These are phyloP conservation scores for Crenichthys baileyi DNA, from an alignment of 2,797 vertebrate species.

Conservation along the genomic window DNA sequence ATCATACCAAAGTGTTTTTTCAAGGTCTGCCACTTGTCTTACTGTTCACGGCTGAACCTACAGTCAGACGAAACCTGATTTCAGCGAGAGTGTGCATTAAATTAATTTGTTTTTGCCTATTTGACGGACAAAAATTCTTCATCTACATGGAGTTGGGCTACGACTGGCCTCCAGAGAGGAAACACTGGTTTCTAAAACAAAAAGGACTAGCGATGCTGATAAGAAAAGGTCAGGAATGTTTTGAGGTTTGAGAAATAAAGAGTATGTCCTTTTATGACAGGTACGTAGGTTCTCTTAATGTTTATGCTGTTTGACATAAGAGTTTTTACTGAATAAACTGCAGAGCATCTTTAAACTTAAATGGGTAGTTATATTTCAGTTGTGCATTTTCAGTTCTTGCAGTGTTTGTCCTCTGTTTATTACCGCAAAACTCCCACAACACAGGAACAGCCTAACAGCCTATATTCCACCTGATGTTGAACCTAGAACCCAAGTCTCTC, in stretches of 20 bases:
- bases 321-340: background rate
- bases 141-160: background rate
- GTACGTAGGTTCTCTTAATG: background rate
- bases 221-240: background rate
- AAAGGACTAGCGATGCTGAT: too few species aligned
- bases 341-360: background rate
- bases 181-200: too few species aligned
- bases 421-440: background rate
- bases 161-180: background rate
- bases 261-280: background rate
- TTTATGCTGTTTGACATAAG: background rate
- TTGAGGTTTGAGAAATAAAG: too few species aligned
- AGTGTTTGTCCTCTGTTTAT: background rate
- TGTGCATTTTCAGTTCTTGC: background rate
- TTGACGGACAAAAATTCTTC: background rate
- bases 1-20: background rate
- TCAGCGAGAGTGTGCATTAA: too few species aligned
- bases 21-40: background rate
- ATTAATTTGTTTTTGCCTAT: too few species aligned
- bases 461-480: too few species aligned
- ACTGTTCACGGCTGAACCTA: too few species aligned
- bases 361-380: background rate
- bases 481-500: too few species aligned
- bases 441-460: too few species aligned
- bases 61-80: too few species aligned